A percentile compares a stretch with the other conserved stretches of the same genome.
Evolutionary conservation across 2,888 invertebrate species (phyloP).

Genomic region (Seira musarum): DNA sequence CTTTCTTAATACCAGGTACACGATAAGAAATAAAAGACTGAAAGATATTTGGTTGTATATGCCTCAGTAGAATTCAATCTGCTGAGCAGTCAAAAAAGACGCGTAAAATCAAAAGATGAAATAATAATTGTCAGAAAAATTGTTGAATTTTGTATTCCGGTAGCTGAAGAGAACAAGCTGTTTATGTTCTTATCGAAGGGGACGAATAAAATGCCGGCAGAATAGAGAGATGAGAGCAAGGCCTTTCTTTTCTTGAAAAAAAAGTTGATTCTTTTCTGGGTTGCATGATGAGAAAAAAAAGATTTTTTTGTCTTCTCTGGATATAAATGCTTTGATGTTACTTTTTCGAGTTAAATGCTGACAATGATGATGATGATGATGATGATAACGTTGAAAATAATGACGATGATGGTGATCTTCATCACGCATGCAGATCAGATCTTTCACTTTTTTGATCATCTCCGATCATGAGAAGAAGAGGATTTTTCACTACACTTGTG

Average conservation of each 20-base stretch:
- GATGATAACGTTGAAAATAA: slow-evolving; percentile 15
- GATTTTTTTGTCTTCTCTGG: slow-evolving; percentile 22
- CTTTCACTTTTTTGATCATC: slow-evolving; percentile 18
- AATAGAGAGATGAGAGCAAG: neutral
- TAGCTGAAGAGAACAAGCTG: slow-evolving; percentile 49
- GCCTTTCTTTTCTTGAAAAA: slow-evolving; percentile 3
- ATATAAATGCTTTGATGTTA: slow-evolving; percentile 24
- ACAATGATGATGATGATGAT: slow-evolving; percentile 10
- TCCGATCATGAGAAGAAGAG: slow-evolving; percentile 11
- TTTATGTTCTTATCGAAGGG: slow-evolving; percentile 8
- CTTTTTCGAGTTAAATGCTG: slow-evolving; percentile 22
- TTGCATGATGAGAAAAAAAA: slow-evolving; percentile 29
- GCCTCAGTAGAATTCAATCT: too few relatives aligned
- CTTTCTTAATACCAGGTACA: too few relatives aligned
- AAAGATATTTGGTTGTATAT: too few relatives aligned
- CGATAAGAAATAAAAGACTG: too few relatives aligned
- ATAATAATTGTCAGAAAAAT: slow-evolving; percentile 19
- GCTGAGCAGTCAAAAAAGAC: slow-evolving; percentile 3
- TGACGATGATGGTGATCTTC: slow-evolving; percentile 36
- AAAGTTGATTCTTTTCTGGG: slow-evolving; percentile 9
- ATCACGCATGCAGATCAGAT: slow-evolving; percentile 55
- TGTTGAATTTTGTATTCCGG: slow-evolving; percentile 39
- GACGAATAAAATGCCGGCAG: slow-evolving; percentile 18
- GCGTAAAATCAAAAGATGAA: slow-evolving; percentile 17
- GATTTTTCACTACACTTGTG: slow-evolving; percentile 28